Evolutionary conservation across 2,888 invertebrate genomes (phyloP).

Genomic region (Rutpela maculata): DNA sequence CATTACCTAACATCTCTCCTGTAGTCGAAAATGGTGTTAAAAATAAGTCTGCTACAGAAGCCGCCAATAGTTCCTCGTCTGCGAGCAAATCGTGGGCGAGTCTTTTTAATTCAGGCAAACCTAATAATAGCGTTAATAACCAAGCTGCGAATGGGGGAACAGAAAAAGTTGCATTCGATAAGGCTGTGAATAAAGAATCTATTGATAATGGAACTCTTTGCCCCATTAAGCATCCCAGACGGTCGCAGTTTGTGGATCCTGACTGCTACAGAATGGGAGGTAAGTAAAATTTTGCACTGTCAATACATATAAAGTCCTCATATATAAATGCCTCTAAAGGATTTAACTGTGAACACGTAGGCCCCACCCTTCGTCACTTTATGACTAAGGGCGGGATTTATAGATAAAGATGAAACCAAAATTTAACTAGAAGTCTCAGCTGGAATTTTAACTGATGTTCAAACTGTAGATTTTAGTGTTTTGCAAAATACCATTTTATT

Average conservation of each 20-base stretch:
- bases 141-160: conserved; percentile 53
- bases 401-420: too few relatives aligned
- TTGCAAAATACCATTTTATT: too few relatives aligned
- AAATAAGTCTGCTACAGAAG: conserved; percentile 23
- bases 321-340: too few relatives aligned
- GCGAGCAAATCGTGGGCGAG: conserved; percentile 81
- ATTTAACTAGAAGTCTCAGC: too few relatives aligned
- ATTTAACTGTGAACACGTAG: too few relatives aligned
- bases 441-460: too few relatives aligned
- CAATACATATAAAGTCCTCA: too few relatives aligned
- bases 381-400: too few relatives aligned
- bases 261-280: conserved; percentile 84
- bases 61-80: conserved; percentile 40
- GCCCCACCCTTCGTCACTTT: too few relatives aligned
- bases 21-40: conserved; percentile 45
- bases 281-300: conserved; percentile 69
- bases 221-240: conserved; percentile 72
- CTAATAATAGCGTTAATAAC: conserved; percentile 43
- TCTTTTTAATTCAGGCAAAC: conserved; percentile 74
- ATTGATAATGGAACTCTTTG: conserved; percentile 62
- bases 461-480: too few relatives aligned
- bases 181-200: conserved; percentile 57
- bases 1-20: neutral
- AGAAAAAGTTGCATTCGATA: conserved; percentile 38
- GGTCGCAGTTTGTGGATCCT: conserved; percentile 79